Evolutionary conservation across 2,113 vertebrate species (phyloP).

Genomic region (Oryctolagus cuniculus): DNA sequence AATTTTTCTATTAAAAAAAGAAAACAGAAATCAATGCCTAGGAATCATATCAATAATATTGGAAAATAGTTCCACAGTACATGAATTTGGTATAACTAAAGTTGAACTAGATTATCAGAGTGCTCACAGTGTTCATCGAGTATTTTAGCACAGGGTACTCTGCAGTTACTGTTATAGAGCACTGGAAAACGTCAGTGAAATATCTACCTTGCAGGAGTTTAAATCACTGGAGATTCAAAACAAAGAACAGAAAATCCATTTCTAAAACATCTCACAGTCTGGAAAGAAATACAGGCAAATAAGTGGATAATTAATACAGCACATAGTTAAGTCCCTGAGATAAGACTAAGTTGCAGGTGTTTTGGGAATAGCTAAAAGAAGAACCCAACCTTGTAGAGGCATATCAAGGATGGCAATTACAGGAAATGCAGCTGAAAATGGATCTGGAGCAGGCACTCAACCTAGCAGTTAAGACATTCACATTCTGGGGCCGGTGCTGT

Average conservation of each 20-base stretch:
- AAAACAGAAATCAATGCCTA: background rate
- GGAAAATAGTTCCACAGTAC: background rate
- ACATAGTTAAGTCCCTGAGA: background rate
- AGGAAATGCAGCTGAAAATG: background rate
- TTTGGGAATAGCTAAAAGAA: background rate
- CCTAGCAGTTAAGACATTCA: background rate
- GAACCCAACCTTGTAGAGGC: background rate
- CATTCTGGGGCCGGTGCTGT: no score
- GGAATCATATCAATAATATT: background rate
- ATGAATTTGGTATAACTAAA: background rate
- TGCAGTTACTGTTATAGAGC: background rate
- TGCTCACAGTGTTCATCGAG: background rate
- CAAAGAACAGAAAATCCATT: background rate
- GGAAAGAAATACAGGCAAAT: constrained; percentile 3
- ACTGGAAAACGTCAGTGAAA: background rate
- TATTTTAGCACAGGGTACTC: background rate
- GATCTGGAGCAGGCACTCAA: background rate
- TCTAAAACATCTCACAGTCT: background rate
- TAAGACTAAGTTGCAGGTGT: background rate
- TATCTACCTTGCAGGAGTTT: background rate
- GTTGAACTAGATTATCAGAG: background rate
- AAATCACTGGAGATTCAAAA: background rate
- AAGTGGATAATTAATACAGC: background rate
- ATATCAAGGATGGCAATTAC: background rate
- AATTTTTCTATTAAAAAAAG: no score